Percentiles rank a stretch among this genome's conserved stretches.
Conservation (phyloP, 2,888 invertebrate genomes). For the Diploptera punctata region DNA sequence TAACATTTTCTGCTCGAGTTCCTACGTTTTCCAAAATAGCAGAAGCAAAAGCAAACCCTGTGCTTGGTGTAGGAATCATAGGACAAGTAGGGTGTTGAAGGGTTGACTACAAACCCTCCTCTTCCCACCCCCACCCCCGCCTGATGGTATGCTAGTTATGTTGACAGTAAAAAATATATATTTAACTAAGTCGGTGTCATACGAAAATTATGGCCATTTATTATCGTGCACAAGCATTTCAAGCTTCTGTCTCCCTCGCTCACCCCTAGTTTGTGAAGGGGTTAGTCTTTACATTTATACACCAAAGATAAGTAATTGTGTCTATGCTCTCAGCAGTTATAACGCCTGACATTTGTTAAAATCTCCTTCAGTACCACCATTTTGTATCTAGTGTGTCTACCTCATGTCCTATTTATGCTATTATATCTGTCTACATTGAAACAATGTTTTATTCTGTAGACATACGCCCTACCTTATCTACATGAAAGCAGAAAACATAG, state of each 20-base stretch:
- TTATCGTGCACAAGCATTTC: conserved; percentile 24
- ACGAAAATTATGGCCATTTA: conserved; percentile 31
- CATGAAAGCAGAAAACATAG: too few relatives aligned
- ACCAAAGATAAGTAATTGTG: conserved; percentile 40
- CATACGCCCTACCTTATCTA: too few relatives aligned
- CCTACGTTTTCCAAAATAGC: not conserved
- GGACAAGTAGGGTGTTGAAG: not conserved
- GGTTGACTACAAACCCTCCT: not conserved
- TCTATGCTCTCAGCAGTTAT: conserved; percentile 19
- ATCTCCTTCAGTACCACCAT: too few relatives aligned
- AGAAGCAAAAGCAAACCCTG: not conserved
- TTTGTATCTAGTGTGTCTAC: too few relatives aligned
- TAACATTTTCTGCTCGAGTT: not conserved
- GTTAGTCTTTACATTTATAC: conserved; percentile 8
- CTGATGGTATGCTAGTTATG: conserved; percentile 29
- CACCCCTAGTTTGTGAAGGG: not conserved
- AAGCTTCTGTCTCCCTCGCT: not conserved
- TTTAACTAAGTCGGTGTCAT: conserved; percentile 31
- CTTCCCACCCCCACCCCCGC: not conserved
- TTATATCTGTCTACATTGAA: too few relatives aligned
- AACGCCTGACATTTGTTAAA: conserved; percentile 27
- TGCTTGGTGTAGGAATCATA: conserved; percentile 13
- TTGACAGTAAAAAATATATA: conserved; percentile 31
- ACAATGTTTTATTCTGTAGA: too few relatives aligned
- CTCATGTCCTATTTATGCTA: too few relatives aligned